Evolutionary conservation across 2,797 vertebrate genomes (phyloP).

Genomic region (Petrocephalus schoutedeni): DNA sequence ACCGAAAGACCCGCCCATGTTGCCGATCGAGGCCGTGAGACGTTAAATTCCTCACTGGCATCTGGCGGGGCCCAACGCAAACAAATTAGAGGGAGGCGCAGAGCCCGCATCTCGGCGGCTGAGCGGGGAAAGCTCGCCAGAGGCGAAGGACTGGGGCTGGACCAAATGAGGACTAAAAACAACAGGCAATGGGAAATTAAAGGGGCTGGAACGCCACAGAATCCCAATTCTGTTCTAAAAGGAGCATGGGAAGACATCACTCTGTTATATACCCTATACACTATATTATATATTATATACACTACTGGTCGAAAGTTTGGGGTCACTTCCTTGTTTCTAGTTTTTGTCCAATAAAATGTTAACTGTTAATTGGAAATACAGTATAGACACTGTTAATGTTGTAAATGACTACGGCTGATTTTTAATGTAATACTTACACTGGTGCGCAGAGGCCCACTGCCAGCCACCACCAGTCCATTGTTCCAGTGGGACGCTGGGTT

Average conservation of each 20-base stretch:
- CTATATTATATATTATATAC: not conserved
- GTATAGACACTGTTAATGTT: no score
- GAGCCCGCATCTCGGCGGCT: not conserved
- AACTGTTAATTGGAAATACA: no score
- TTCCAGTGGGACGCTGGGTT: no score
- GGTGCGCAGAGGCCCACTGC: no score
- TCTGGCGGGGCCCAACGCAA: not conserved
- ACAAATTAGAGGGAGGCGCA: not conserved
- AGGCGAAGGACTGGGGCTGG: not conserved
- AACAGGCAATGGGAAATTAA: not conserved
- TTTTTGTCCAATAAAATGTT: no score
- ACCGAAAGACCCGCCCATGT: not conserved
- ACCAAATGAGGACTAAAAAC: not conserved
- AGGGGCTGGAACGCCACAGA: not conserved
- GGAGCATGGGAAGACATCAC: not conserved
- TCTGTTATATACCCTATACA: not conserved
- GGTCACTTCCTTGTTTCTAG: no score
- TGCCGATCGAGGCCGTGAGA: not conserved
- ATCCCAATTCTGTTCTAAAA: not conserved
- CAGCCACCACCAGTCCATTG: no score
- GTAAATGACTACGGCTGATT: no score
- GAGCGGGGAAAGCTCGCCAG: no score
- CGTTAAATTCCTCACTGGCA: not conserved
- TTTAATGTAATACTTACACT: no score
- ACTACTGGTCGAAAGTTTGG: no score